Evolutionary conservation across 2,888 invertebrate genomes (phyloP), one percentile per base, ranked within the genome.

Genomic region (Rhogogaster chlorosoma): DNA sequence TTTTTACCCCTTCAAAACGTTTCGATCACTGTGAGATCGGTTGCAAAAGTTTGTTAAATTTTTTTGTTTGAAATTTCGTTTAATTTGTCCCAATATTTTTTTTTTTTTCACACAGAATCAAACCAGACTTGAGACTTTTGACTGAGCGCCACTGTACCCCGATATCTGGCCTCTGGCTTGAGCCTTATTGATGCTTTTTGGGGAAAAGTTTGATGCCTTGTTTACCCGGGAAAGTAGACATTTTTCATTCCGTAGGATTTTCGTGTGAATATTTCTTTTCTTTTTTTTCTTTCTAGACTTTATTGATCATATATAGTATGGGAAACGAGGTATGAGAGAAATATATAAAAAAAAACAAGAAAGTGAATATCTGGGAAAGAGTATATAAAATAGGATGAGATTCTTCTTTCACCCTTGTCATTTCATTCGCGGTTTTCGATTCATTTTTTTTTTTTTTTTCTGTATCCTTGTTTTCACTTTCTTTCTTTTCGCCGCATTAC

Each of bases 141-240:
- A 49, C 29, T 77, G 77, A 75, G 77, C 77, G 32, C 77, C 77
- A 77, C 49, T 49, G 32, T n/a, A 9, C 53, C 15, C 9, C 77
- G 77, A 77, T 38, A 38, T n/a, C 49, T 15, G 45, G 29, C 26
- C 29, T 29, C 15, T 53, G 29, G 45, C 42, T 36, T 15, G 53
- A 42, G 18, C 84, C 87, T 89, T 89, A 90, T 89, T 88, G 89
- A 88, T 88, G 88, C 86, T 87, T 88, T 87, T 88, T 86, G 86
- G 88, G 88, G 86, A 87, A 86, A 89, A 86, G 64, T 85, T 85
- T 85, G 80, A 88, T 84, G 85, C 86, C 85, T 86, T 83, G 88
- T 89, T 89, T 89, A 87, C 87, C 86, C n/a, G 4, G 67, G 61
- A 61, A 61, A 61, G 32, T 18, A 61, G 80, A 61, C 61, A 38